These are phyloP conservation scores for Aleiodes alternator DNA, from an alignment of 2,888 invertebrate species.

Conservation along the genomic window DNA sequence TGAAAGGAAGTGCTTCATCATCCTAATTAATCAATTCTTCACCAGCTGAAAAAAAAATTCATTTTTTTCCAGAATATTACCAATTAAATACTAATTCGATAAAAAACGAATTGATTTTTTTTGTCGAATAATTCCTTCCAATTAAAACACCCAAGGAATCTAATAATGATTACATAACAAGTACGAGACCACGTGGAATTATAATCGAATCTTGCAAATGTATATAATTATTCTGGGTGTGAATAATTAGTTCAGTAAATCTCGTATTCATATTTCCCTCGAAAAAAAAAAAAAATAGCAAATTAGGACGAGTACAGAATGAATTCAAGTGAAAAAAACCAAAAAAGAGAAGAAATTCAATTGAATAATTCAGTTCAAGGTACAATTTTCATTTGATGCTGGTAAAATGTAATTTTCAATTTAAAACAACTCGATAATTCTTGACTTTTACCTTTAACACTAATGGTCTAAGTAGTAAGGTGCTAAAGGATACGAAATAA, in stretches of 20 bases:
- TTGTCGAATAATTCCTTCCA: not conserved
- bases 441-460: constrained; percentile 38
- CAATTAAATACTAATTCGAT: no score
- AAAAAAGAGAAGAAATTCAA: no score
- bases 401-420: constrained; percentile 3
- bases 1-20: no score
- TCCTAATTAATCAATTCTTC: no score
- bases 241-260: constrained; percentile 21
- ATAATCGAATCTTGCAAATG: constrained; percentile 24
- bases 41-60: no score
- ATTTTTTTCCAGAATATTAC: no score
- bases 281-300: not conserved
- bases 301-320: no score
- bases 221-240: constrained; percentile 19
- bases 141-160: not conserved
- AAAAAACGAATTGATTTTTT: not conserved
- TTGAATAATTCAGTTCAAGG: constrained; percentile 27
- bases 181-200: constrained; percentile 14
- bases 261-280: constrained; percentile 13
- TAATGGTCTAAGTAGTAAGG: constrained; percentile 49
- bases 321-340: no score
- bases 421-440: constrained; percentile 13
- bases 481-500: not conserved
- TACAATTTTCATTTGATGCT: not conserved
- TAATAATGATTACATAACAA: constrained; percentile 21